Evolutionary conservation across 2,888 invertebrate genomes (phyloP).

Genomic region (Callosobruchus maculatus): DNA sequence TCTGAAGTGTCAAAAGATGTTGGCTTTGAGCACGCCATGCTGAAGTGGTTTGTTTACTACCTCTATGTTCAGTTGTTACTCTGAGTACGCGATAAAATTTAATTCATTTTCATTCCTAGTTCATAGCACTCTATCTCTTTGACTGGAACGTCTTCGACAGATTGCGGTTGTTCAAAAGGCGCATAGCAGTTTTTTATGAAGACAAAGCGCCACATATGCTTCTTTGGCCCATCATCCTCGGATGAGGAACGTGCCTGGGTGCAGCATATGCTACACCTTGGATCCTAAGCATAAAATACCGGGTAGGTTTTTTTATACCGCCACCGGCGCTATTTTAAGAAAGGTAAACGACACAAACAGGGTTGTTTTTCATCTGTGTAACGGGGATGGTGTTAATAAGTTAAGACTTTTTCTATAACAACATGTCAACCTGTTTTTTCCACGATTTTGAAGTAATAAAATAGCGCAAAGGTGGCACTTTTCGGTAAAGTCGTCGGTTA

Average conservation of each 20-base stretch:
- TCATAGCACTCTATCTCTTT: background rate
- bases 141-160: background rate
- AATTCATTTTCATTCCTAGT: too few species aligned
- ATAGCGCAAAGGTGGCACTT: background rate
- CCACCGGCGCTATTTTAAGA: background rate
- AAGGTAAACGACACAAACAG: background rate
- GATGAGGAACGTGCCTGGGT: background rate
- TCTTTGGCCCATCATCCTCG: background rate
- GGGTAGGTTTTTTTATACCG: background rate
- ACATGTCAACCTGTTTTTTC: background rate
- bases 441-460: background rate
- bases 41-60: too few species aligned
- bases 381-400: background rate
- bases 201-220: background rate
- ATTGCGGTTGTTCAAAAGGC: background rate
- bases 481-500: too few species aligned
- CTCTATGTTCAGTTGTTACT: too few species aligned
- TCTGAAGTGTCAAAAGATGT: too few species aligned
- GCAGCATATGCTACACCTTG: background rate
- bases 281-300: background rate
- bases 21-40: too few species aligned
- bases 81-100: too few species aligned
- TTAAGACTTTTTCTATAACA: background rate
- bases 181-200: background rate
- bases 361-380: background rate